Evolutionary conservation across 2,888 invertebrate species (phyloP), one percentile per base, ranked within the genome.

Genomic region (Acronicta aceris): DNA sequence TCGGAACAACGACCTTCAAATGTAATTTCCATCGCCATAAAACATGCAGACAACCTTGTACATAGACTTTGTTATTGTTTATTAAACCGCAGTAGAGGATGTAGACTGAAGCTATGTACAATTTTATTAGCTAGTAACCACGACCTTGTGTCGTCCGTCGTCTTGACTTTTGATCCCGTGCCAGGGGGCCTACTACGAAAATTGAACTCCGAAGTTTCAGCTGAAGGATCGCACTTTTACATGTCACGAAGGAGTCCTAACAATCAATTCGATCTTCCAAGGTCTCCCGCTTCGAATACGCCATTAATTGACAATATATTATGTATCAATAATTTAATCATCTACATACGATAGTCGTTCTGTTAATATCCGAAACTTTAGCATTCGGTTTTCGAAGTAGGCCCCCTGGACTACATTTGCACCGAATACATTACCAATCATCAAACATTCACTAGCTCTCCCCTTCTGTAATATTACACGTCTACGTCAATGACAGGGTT

Each of bases 141-240:
- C 86, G 90, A 90, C 91, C 92, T 90, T 89, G 89, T 78, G 76
- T 74, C 60, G 68, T 63, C 68, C 68, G 65, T 59, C 66, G 62
- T 71, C 66, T 87, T 89, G 89, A 86, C 75, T 71, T 65, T 87
- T 89, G 89, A 86, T 76, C 63, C 73, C 51, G 65, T 88, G 90
- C 90, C 90, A 90, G 85, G 33, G 5, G 3, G 33, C 33, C 33
- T 12, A 33, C 33, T 33, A 33, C 12, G 5, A 33, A 33, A 33
- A 33, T 10, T 0, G 33, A 12, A 33, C 33, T 12, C 12, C 3
- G 6, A 12, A 33, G 5, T 12, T 30, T 9, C 10, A 30, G 9
- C 30, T 30, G 30, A 10, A 5, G 2, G 30, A 30, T 30, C 8
- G 10, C 27, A 5, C 4, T 5, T 27, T 27, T 5, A 4, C 27